Evolutionary conservation across 2,888 invertebrate genomes (phyloP).

Genomic region (Agelastica alni): DNA sequence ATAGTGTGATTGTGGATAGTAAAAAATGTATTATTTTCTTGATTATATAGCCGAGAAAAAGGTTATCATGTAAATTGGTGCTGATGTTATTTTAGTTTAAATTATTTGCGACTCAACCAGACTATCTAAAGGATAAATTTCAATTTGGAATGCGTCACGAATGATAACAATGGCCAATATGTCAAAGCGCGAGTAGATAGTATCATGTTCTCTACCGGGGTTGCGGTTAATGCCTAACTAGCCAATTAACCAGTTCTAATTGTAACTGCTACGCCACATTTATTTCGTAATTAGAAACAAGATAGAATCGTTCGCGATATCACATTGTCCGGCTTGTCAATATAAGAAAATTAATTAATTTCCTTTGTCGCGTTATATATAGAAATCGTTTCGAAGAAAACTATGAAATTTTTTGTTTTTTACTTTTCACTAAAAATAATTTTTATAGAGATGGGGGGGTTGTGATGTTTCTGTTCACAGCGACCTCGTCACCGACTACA

Average conservation of each 20-base stretch:
- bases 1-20: too few species aligned
- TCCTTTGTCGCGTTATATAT: not conserved
- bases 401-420: too few species aligned
- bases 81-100: too few species aligned
- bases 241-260: constrained; percentile 50
- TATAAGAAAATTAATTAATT: constrained; percentile 23
- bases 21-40: too few species aligned
- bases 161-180: constrained; percentile 27
- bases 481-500: too few species aligned
- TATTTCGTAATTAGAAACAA: constrained; percentile 47
- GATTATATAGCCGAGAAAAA: too few species aligned
- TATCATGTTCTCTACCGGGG: constrained; percentile 38
- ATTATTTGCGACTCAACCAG: too few species aligned
- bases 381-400: not conserved
- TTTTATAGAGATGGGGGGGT: too few species aligned
- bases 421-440: too few species aligned
- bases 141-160: constrained; percentile 18
- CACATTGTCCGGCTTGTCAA: constrained; percentile 36
- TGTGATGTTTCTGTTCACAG: too few species aligned
- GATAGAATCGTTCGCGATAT: constrained; percentile 39
- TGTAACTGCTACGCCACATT: constrained; percentile 47
- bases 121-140: too few species aligned
- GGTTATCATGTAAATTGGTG: too few species aligned
- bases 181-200: constrained; percentile 35
- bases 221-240: constrained; percentile 47